These are phyloP conservation scores for Acestrorhynchus altus DNA, from an alignment of 2,797 vertebrate genomes.

Conservation along the genomic window DNA sequence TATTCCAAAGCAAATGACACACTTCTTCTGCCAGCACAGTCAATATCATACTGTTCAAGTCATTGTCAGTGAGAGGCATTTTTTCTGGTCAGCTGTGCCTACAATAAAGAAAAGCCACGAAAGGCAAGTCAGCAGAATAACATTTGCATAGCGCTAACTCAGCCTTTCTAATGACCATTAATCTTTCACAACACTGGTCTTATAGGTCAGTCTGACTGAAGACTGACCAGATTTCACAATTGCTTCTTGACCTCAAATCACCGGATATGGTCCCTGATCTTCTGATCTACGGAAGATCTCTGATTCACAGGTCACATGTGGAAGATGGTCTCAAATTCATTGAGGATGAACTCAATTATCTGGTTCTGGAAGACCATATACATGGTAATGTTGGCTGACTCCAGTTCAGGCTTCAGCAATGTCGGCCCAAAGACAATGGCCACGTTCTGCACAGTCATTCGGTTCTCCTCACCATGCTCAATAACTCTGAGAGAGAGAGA, in stretches of 20 bases:
- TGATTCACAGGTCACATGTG: conserved; percentile 56
- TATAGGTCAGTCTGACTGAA: not conserved
- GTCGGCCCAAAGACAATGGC: conserved; percentile 97
- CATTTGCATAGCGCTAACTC: conserved; percentile 1
- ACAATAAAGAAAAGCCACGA: not conserved
- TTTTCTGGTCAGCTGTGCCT: too few relatives aligned
- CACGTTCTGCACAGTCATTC: conserved; percentile 93
- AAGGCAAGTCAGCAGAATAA: not conserved
- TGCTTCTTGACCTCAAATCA: not conserved
- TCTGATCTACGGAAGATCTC: not conserved
- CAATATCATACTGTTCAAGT: not conserved
- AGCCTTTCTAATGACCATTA: not conserved
- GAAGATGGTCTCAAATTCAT: conserved; percentile 85
- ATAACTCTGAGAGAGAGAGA: conserved; percentile 80
- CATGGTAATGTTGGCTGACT: conserved; percentile 89
- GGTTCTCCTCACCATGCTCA: conserved; percentile 84
- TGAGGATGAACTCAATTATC: conserved; percentile 92
- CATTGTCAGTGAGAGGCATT: not conserved
- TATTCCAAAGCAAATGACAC: not conserved
- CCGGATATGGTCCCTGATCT: not conserved
- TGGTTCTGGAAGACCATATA: conserved; percentile 98
- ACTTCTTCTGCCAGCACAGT: not conserved
- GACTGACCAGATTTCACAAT: not conserved
- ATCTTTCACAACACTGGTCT: not conserved
- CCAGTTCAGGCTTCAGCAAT: conserved; percentile 85